These are phyloP conservation scores for Lordiphosa fenestrarum DNA, from an alignment of 2,888 invertebrate species.

Conservation along the genomic window DNA sequence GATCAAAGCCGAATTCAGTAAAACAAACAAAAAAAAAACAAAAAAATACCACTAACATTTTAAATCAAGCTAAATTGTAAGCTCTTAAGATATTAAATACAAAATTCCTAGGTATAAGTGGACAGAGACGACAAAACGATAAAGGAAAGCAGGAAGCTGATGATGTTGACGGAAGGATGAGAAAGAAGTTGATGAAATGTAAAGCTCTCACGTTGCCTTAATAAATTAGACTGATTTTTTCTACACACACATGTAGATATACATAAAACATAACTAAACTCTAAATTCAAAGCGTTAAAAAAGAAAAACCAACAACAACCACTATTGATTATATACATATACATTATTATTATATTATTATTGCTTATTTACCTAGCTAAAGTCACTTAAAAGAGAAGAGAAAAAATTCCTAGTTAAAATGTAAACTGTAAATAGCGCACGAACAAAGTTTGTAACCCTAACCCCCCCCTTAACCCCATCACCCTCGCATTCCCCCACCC, in stretches of 20 bases:
- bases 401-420: slow-evolving; percentile 3
- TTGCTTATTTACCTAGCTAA: slow-evolving; percentile 13
- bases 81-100: slow-evolving; percentile 12
- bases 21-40: slow-evolving; percentile 8
- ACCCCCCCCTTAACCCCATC: not conserved
- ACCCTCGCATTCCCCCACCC: not conserved
- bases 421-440: not conserved
- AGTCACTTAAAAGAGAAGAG: not conserved
- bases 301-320: slow-evolving; percentile 15
- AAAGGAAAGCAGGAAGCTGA: slow-evolving; percentile 3
- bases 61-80: slow-evolving; percentile 16
- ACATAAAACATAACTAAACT: slow-evolving; percentile 26
- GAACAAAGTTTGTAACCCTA: not conserved
- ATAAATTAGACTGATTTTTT: slow-evolving; percentile 86
- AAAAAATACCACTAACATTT: slow-evolving; percentile 12
- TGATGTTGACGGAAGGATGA: slow-evolving; percentile 29
- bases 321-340: slow-evolving; percentile 7
- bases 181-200: slow-evolving; percentile 50
- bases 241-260: slow-evolving; percentile 64
- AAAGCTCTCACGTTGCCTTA: slow-evolving; percentile 85
- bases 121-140: slow-evolving; percentile 16
- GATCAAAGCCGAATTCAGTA: not conserved
- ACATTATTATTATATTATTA: slow-evolving; percentile 10
- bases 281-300: slow-evolving; percentile 11
- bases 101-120: slow-evolving; percentile 37